A percentile compares a stretch with the other conserved stretches of the same genome.
Conservation (phyloP, 2,888 invertebrate species). For the Amblyjoppa fuscipennis region DNA sequence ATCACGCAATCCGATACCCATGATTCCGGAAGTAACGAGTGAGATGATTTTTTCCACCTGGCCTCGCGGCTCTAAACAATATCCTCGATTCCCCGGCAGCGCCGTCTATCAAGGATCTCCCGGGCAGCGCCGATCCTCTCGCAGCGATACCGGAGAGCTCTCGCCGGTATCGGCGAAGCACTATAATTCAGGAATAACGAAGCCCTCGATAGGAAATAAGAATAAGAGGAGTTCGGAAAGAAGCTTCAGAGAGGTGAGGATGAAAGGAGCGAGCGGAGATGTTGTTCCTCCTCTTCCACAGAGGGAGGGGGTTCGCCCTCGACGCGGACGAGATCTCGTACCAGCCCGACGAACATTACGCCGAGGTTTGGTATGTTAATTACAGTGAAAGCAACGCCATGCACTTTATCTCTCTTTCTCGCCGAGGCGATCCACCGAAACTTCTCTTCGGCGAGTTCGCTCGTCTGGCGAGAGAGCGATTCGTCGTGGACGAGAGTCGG, state of each 20-base stretch:
- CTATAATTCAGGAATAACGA: constrained; percentile 59
- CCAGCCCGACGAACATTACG: constrained; percentile 74
- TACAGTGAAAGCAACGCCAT: constrained; percentile 81
- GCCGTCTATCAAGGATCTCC: constrained; percentile 23
- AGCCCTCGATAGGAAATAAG: constrained; percentile 43
- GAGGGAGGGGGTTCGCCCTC: constrained; percentile 46
- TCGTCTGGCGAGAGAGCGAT: constrained; percentile 62
- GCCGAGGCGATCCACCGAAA: constrained; percentile 24
- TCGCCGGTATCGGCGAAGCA: constrained; percentile 23
- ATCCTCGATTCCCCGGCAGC: constrained; percentile 6
- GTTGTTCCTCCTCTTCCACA: constrained; percentile 55
- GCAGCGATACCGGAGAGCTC: constrained; percentile 24
- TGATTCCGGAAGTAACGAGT: constrained; percentile 4
- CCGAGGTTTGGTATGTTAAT: constrained; percentile 84
- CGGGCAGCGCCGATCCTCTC: constrained; percentile 21
- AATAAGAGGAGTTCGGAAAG: constrained; percentile 40
- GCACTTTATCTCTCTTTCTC: constrained; percentile 63
- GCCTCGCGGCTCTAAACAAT: background rate
- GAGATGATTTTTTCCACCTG: background rate
- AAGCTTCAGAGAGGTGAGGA: constrained; percentile 29
- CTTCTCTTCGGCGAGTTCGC: constrained; percentile 50
- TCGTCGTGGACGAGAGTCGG: constrained; percentile 67
- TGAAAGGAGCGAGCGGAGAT: constrained; percentile 22
- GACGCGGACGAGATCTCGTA: constrained; percentile 43
- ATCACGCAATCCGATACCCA: no score